Evolutionary conservation across 2,888 invertebrate species (phyloP), one percentile per base, ranked within the genome.

Genomic region (Lysandra coridon): DNA sequence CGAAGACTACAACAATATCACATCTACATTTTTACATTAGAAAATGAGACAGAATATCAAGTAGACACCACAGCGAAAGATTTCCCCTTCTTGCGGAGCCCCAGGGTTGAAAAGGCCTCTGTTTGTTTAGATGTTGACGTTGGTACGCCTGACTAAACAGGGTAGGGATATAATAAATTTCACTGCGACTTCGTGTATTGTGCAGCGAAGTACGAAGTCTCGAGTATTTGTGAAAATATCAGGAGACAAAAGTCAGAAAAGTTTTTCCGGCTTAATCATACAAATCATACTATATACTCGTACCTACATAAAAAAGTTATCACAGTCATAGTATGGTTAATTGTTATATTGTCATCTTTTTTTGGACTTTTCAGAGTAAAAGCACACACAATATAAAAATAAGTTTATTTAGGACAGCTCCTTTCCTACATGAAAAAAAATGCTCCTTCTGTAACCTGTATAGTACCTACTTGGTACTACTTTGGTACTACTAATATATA

Each of bases 101-200:
- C 37, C 17, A 14, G 33, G 69, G 69, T 33, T 69, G 30, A 12
- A 17, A 69, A 30, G 6, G 5, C 17, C 62, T 62, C 64, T 69
- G 37, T 69, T 69, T 69, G 69, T 69, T 69, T 69, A 69, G 69
- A 69, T 69, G 69, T 69, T 69, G 33, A 69, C 69, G 37, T 37
- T 37, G 33, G 69, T 37, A 17, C 69, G 69, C 33, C 69, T 69
- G 69, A 37, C 69, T 69, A 69, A 69, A 69, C 33, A 69, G 69
- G 69, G 33, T 69, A 37, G 64, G 69, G 12, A 69, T 69, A 37
- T 69, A 37, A 69, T 69, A 69, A 33, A 69, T 37, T 30, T 69
- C 10, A 10, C 23, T 33, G 69, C 12, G 12, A 33, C 33, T 69
- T 69, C 33, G 69, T 69, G 12, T 33, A 33, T 12, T 33, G 33